These are phyloP conservation scores for Trichogramma evanescens DNA, from an alignment of 2,888 invertebrate species.

Conservation along the genomic window DNA sequence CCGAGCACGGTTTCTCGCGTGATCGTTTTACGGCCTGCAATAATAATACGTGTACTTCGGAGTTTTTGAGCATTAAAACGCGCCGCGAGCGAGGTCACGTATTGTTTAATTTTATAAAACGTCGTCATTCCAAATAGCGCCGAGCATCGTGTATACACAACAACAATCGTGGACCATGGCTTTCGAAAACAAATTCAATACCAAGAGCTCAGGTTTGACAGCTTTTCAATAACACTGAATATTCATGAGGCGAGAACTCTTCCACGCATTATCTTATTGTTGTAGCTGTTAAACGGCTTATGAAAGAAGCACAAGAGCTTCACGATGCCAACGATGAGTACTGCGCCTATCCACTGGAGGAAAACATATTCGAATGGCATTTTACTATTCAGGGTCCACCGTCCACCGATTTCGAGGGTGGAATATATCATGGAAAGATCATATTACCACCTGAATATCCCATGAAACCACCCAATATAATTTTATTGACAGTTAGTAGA, in stretches of 20 bases:
- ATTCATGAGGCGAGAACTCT: not conserved
- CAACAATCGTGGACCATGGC: conserved; percentile 36
- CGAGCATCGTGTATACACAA: too few species aligned
- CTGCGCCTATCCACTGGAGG: conserved; percentile 82
- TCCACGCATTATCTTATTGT: conserved; percentile 8
- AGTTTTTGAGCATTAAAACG: too few species aligned
- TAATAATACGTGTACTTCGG: too few species aligned
- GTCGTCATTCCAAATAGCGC: too few species aligned
- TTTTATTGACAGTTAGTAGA: conserved; percentile 70
- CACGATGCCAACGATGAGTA: conserved; percentile 83
- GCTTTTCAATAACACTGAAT: not conserved
- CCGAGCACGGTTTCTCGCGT: too few species aligned
- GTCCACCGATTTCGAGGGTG: conserved; percentile 82
- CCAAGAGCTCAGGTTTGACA: conserved; percentile 54
- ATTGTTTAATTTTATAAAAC: too few species aligned
- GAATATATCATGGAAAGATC: conserved; percentile 88
- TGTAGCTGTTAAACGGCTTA: conserved; percentile 82
- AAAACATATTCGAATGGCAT: conserved; percentile 96
- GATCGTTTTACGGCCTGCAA: too few species aligned
- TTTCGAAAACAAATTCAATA: conserved; percentile 54
- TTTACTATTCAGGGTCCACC: conserved; percentile 88
- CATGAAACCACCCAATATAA: conserved; percentile 95
- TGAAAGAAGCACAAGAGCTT: conserved; percentile 85
- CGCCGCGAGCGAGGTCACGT: too few species aligned
- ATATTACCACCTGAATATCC: conserved; percentile 89